phyloP scores from a whole-genome alignment of 2,797 vertebrate genomes.

The Hapalemur alaotrensis region DNA sequence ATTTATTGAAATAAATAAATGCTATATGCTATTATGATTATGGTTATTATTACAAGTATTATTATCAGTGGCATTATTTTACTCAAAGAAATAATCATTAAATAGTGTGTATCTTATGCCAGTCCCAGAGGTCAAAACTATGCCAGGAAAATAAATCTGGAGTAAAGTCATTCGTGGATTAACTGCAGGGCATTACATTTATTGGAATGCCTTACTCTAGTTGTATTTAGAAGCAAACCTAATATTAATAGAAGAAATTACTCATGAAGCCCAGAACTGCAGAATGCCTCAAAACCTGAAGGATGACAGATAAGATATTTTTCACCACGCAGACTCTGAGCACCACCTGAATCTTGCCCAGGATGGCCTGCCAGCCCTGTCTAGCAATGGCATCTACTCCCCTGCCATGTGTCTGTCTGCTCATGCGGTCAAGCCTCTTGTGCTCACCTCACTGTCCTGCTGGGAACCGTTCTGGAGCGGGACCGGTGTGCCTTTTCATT shows the following conservation, averaged over 20 bases:
- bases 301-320: background rate
- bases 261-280: background rate
- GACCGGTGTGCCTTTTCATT: slow-evolving; percentile 47
- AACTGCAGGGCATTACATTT: background rate
- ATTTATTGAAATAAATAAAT: background rate
- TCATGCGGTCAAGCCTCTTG: background rate
- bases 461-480: background rate
- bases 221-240: background rate
- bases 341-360: background rate
- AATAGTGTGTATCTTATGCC: background rate
- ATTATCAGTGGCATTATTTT: background rate
- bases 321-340: background rate
- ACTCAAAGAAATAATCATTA: background rate
- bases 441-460: background rate
- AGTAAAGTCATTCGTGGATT: background rate
- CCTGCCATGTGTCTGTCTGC: background rate
- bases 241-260: background rate
- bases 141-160: background rate
- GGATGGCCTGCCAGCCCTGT: background rate
- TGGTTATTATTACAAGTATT: background rate
- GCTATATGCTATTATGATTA: background rate
- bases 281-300: background rate
- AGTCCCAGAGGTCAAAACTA: background rate
- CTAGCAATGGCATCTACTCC: background rate
- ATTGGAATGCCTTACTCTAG: background rate